phyloP scores from a whole-genome alignment of 2,797 vertebrate species.

The Catostomus latipinnis region DNA sequence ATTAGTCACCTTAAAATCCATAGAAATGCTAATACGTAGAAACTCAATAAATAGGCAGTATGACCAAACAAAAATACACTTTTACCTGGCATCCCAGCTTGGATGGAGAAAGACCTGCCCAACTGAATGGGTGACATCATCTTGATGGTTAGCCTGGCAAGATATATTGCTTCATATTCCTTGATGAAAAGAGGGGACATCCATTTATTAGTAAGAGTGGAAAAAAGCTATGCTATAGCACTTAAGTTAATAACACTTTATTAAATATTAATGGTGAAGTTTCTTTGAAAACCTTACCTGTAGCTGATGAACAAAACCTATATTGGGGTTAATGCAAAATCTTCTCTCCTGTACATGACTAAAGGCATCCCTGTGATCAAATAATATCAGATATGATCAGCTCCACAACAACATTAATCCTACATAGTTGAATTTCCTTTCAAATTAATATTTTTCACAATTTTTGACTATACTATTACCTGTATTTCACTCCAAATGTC shows the following conservation, averaged over 20 bases:
- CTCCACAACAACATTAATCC: background rate
- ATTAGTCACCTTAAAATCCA: no score
- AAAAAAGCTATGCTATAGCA: background rate
- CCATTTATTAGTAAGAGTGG: slow-evolving; percentile 10
- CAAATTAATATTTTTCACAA: background rate
- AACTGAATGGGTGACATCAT: slow-evolving; percentile 97
- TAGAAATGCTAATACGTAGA: background rate
- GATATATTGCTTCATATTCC: slow-evolving; percentile 99
- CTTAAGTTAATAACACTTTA: background rate
- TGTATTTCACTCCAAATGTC: slow-evolving; percentile 99
- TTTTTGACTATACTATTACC: slow-evolving; percentile 73
- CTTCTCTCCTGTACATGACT: slow-evolving; percentile 97
- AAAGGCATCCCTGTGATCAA: slow-evolving; percentile 88
- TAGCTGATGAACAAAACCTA: slow-evolving; percentile 98
- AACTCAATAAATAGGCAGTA: background rate
- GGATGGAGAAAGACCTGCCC: slow-evolving; percentile 90
- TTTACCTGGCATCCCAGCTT: slow-evolving; percentile 89
- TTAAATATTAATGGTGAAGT: slow-evolving; percentile 1
- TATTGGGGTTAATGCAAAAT: slow-evolving; percentile 99
- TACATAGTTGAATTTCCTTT: background rate
- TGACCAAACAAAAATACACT: slow-evolving; percentile 2
- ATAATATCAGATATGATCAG: slow-evolving; percentile 8
- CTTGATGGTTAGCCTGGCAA: slow-evolving; percentile 97
- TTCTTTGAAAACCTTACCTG: slow-evolving; percentile 79
- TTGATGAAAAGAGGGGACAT: slow-evolving; percentile 61